A percentile compares a stretch with the other conserved stretches of the same genome.
These are phyloP conservation scores for Schizopygopsis malacanthus DNA, from an alignment of 2,797 vertebrate species.

Conservation along the genomic window DNA sequence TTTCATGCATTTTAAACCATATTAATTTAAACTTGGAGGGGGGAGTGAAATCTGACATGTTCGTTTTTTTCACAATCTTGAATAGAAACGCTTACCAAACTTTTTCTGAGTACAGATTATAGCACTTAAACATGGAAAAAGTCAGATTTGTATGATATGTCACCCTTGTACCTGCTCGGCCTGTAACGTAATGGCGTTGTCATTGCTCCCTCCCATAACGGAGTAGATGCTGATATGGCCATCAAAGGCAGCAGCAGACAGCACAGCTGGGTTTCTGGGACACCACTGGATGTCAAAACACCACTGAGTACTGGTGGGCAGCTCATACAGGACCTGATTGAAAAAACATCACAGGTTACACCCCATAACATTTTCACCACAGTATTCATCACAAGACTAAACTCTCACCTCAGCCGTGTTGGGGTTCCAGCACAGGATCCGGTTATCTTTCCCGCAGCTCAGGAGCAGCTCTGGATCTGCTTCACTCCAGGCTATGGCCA, in stretches of 20 bases:
- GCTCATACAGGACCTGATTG: slow-evolving; percentile 91
- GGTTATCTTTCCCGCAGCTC: slow-evolving; percentile 95
- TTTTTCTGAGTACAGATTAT: neutral
- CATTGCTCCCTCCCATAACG: slow-evolving; percentile 92
- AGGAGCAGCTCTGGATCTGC: slow-evolving; percentile 94
- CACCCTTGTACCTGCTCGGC: slow-evolving; percentile 84
- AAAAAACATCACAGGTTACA: neutral
- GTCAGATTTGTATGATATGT: neutral
- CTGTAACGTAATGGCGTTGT: slow-evolving; percentile 84
- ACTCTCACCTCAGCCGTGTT: slow-evolving; percentile 90
- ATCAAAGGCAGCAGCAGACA: slow-evolving; percentile 93
- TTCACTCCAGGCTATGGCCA: slow-evolving; percentile 94
- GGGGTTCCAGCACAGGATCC: slow-evolving; percentile 97
- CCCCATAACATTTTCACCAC: neutral
- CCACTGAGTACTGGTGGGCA: slow-evolving; percentile 94
- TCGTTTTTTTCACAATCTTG: no score
- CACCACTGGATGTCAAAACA: slow-evolving; percentile 99
- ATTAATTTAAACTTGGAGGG: no score
- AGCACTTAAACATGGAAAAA: neutral
- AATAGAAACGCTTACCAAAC: no score
- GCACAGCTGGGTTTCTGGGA: slow-evolving; percentile 91
- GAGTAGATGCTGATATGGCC: slow-evolving; percentile 92
- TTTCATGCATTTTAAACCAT: no score
- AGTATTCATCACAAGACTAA: neutral
- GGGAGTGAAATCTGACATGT: no score